Conservation (phyloP, 2,888 invertebrate genomes). For the Theristus sp. region DNA sequence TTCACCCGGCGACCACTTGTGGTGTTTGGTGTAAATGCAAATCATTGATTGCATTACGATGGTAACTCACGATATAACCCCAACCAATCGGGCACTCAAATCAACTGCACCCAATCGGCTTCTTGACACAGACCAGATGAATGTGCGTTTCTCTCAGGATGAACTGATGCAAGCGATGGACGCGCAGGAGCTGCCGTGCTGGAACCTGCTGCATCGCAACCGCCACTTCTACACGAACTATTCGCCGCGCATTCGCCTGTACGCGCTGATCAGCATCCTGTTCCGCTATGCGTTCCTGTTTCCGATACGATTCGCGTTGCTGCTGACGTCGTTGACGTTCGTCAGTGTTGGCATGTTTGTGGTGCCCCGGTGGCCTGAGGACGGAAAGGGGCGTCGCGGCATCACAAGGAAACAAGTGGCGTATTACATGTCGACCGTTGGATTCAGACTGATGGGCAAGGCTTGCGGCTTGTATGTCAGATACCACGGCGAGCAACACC, state of each 20-base stretch:
- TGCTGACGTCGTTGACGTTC: background rate
- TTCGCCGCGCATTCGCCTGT: conserved; percentile 13
- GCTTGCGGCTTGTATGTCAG: background rate
- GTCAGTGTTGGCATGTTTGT: background rate
- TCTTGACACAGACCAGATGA: no score
- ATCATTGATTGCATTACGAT: no score
- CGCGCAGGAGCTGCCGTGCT: conserved; percentile 9
- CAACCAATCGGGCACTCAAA: no score
- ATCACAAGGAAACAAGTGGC: background rate
- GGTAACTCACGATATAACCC: no score
- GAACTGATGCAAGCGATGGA: background rate
- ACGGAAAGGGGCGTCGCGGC: no score
- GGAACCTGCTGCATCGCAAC: conserved; percentile 31
- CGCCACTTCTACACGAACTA: conserved; percentile 28
- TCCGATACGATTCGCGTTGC: conserved; percentile 19
- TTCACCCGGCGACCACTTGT: no score
- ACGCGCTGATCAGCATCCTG: conserved; percentile 31
- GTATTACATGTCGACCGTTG: background rate
- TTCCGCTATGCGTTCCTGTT: conserved; percentile 30
- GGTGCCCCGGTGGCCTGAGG: background rate
- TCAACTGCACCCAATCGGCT: no score
- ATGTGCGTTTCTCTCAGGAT: background rate
- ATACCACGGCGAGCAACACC: conserved; percentile 16
- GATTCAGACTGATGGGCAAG: background rate
- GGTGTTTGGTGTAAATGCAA: no score